Evolutionary conservation across 2,888 invertebrate genomes (phyloP).

Genomic region (Lycocerus yunnanus): DNA sequence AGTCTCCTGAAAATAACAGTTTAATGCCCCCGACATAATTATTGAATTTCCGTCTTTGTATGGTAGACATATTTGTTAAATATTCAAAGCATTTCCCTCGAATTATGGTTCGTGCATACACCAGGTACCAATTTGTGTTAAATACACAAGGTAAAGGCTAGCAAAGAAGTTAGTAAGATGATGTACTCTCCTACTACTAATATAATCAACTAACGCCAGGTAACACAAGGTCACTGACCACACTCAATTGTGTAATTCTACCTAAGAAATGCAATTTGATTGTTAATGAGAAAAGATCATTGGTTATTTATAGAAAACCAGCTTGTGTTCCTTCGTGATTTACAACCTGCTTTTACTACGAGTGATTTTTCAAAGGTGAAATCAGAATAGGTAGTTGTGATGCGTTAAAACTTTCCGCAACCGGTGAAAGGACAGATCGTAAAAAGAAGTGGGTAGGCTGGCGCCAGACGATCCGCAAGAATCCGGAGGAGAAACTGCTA

Average conservation of each 20-base stretch:
- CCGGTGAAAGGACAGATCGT: constrained; percentile 17
- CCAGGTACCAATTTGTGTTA: too few relatives aligned
- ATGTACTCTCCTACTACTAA: neutral
- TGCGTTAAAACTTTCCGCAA: neutral
- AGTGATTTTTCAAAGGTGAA: neutral
- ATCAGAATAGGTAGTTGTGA: neutral
- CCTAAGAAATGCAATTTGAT: constrained; percentile 10
- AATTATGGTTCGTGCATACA: too few relatives aligned
- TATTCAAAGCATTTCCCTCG: too few relatives aligned
- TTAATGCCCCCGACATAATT: too few relatives aligned
- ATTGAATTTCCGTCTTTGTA: too few relatives aligned
- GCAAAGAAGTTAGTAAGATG: neutral
- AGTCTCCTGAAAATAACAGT: too few relatives aligned
- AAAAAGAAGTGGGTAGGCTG: constrained; percentile 25
- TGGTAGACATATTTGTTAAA: too few relatives aligned
- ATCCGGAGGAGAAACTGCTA: constrained; percentile 22
- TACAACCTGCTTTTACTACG: neutral
- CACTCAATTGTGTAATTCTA: constrained; percentile 11
- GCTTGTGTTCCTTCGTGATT: neutral
- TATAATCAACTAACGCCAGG: constrained; percentile 16
- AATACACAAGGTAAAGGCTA: neutral
- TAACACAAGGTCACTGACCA: constrained; percentile 31
- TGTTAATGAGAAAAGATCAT: constrained; percentile 1
- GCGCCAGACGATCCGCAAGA: constrained; percentile 26
- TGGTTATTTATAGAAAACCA: neutral